Evolutionary conservation across 2,113 vertebrate genomes (phyloP).

Genomic region (Lampris incognitus): DNA sequence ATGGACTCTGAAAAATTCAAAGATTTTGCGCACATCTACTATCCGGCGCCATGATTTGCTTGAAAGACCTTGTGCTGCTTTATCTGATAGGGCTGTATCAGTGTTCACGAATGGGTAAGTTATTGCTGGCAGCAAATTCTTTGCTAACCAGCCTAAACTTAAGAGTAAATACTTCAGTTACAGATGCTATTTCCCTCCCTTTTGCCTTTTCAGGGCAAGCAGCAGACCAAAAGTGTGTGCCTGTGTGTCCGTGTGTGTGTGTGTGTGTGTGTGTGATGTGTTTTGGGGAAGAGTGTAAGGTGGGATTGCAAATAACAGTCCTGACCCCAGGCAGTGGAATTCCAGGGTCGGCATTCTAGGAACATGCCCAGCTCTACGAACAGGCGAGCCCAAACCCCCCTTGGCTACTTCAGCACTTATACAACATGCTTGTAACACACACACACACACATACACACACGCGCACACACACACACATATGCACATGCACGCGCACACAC

Average conservation of each 20-base stretch:
- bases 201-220: constrained; percentile 23
- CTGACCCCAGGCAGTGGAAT: constrained; percentile 71
- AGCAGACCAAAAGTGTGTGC: constrained; percentile 1
- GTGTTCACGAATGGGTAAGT: constrained; percentile 35
- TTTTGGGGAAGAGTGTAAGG: constrained; percentile 52
- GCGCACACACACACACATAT: constrained; percentile 32
- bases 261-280: constrained; percentile 36
- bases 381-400: constrained; percentile 68
- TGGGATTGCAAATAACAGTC: constrained; percentile 70
- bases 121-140: constrained; percentile 63
- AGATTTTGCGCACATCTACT: constrained; percentile 32
- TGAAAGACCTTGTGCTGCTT: constrained; percentile 62
- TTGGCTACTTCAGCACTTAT: constrained; percentile 59
- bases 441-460: constrained; percentile 42
- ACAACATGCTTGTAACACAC: constrained; percentile 62
- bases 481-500: constrained; percentile 38
- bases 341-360: constrained; percentile 72
- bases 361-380: constrained; percentile 70
- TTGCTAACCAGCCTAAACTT: constrained; percentile 36
- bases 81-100: constrained; percentile 54
- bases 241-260: background rate
- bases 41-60: constrained; percentile 42
- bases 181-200: constrained; percentile 42
- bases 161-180: constrained; percentile 55
- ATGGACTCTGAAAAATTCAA: constrained; percentile 41